These are phyloP conservation scores for Spheniscus mendiculus DNA, from an alignment of 2,113 vertebrate species.

Conservation along the genomic window DNA sequence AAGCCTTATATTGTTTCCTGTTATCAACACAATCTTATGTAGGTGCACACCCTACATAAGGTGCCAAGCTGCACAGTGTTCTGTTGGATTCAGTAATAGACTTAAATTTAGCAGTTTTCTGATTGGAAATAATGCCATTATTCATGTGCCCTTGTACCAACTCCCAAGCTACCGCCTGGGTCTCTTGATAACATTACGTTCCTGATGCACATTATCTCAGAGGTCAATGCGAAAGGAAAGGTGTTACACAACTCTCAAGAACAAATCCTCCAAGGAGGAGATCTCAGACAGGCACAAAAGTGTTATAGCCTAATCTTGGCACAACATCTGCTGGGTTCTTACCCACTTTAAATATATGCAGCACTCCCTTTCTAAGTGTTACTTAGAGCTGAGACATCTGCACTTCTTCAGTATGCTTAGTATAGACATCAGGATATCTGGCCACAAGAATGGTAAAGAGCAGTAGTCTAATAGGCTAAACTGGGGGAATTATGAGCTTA, in stretches of 20 bases:
- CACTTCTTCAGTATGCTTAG: neutral
- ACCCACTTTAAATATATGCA: neutral
- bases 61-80: neutral
- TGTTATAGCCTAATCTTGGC: neutral
- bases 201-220: slow-evolving; percentile 50
- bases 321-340: neutral
- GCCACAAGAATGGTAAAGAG: neutral
- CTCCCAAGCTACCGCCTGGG: slow-evolving; percentile 26
- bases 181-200: slow-evolving; percentile 52
- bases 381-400: neutral
- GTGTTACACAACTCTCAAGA: slow-evolving; percentile 52
- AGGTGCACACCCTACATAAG: neutral
- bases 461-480: neutral
- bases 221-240: slow-evolving; percentile 54
- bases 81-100: slow-evolving; percentile 10
- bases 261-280: slow-evolving; percentile 11
- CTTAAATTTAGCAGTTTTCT: slow-evolving; percentile 65
- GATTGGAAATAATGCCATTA: slow-evolving; percentile 61
- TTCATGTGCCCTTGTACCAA: slow-evolving; percentile 64
- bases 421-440: neutral
- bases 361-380: neutral
- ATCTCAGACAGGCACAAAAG: neutral
- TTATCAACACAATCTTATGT: neutral
- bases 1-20: neutral
- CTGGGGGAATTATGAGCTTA: neutral